Conservation (phyloP, 2,888 invertebrate species). For the Drosophila tripunctata region DNA sequence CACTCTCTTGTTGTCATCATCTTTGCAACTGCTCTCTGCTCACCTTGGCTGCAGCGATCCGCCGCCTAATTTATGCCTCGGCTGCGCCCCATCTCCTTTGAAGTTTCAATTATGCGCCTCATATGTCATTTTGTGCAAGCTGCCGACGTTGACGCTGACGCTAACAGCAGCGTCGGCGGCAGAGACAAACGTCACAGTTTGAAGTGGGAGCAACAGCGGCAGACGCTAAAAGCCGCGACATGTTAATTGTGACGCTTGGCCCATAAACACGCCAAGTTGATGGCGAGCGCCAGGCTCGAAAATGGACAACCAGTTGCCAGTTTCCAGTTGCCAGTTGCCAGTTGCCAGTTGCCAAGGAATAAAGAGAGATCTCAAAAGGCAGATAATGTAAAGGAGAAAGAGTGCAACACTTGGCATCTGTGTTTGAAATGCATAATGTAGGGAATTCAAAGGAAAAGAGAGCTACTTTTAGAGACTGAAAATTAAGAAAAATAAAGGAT, state of each 20-base stretch:
- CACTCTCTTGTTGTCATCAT: slow-evolving; percentile 45
- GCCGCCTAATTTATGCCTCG: slow-evolving; percentile 76
- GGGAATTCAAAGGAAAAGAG: not conserved
- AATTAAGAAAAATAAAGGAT: too few species aligned
- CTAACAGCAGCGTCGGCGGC: slow-evolving; percentile 3
- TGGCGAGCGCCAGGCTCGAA: slow-evolving; percentile 76
- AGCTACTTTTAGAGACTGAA: not conserved
- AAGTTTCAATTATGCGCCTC: slow-evolving; percentile 81
- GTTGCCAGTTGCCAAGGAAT: slow-evolving; percentile 17
- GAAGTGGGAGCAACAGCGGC: slow-evolving; percentile 33
- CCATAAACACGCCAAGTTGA: slow-evolving; percentile 82
- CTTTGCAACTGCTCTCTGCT: slow-evolving; percentile 46
- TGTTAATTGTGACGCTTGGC: slow-evolving; percentile 81
- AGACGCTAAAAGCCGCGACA: slow-evolving; percentile 80
- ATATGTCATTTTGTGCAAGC: slow-evolving; percentile 80
- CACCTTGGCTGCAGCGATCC: slow-evolving; percentile 62
- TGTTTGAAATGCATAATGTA: slow-evolving; percentile 26
- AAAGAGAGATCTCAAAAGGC: not conserved
- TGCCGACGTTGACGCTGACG: slow-evolving; percentile 35
- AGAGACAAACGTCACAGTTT: not conserved
- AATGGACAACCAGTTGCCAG: slow-evolving; percentile 34
- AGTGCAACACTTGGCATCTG: slow-evolving; percentile 34
- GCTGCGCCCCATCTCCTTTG: slow-evolving; percentile 76
- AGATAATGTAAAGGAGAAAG: not conserved
- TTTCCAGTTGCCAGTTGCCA: slow-evolving; percentile 26